Percentiles rank a stretch among this genome's conserved stretches.
Conservation (phyloP, 35 echinoderm and acorn worm species). For the Stichopus chloronotus region DNA sequence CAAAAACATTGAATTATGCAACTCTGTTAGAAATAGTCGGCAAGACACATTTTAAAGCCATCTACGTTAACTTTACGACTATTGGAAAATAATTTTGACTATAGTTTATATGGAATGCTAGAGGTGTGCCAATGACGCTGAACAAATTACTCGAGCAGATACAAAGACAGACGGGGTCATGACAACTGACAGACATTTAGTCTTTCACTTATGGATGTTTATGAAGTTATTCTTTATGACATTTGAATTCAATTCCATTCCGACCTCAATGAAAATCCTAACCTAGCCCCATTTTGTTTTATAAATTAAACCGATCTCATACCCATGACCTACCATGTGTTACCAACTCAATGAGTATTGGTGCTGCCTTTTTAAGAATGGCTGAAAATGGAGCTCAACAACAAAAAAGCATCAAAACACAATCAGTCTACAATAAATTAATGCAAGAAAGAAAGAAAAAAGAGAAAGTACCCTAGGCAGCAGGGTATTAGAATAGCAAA, state of each 20-base stretch:
- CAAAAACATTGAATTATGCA: too few species aligned
- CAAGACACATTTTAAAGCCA: too few species aligned
- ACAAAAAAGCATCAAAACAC: neutral
- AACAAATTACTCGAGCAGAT: neutral
- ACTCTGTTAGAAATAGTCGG: too few species aligned
- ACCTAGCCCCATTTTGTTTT: neutral
- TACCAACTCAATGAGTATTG: neutral
- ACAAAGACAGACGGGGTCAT: neutral
- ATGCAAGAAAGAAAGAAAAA: too few species aligned
- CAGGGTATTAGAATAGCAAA: too few species aligned
- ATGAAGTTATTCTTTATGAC: neutral
- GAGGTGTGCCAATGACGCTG: neutral
- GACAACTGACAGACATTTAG: neutral
- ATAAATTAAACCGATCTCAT: neutral
- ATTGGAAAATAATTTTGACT: too few species aligned
- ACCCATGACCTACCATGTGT: neutral
- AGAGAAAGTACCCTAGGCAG: too few species aligned
- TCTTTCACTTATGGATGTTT: neutral
- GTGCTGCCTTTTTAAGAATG: neutral
- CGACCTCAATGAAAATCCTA: neutral
- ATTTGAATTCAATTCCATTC: neutral
- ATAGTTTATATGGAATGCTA: too few species aligned
- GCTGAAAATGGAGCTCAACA: neutral
- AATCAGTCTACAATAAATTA: neutral
- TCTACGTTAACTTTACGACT: too few species aligned